Conservation (phyloP, 2,797 vertebrate genomes). For the Phrynocephalus forsythii region DNA sequence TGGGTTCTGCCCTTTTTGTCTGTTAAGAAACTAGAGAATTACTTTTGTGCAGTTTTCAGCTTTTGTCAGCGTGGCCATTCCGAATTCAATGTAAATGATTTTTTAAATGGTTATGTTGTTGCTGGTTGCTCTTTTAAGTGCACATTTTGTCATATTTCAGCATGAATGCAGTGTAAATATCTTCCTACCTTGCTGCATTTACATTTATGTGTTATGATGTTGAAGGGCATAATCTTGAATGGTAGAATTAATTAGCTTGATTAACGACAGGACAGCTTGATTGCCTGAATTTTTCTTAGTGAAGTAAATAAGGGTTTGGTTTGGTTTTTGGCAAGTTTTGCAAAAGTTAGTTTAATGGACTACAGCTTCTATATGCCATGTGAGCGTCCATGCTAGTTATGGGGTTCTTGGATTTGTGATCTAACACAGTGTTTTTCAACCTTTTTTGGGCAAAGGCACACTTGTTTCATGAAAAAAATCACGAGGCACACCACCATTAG, state of each 20-base stretch:
- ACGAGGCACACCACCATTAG: no score
- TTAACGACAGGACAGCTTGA: constrained; percentile 53
- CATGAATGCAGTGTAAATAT: constrained; percentile 10
- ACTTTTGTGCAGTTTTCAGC: neutral
- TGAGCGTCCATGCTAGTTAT: neutral
- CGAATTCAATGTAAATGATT: neutral
- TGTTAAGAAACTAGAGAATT: neutral
- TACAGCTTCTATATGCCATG: neutral
- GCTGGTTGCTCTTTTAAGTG: neutral
- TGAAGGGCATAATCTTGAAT: constrained; percentile 36
- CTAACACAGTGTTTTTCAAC: no score
- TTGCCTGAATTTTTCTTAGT: constrained; percentile 54
- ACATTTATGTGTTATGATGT: constrained; percentile 47
- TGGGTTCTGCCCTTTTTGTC: constrained; percentile 2
- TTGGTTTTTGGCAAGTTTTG: constrained; percentile 10
- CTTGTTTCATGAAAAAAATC: no score
- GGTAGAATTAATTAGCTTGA: constrained; percentile 54
- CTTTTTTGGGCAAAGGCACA: no score
- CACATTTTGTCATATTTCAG: neutral
- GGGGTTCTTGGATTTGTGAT: neutral
- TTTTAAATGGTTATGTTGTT: neutral
- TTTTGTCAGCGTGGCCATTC: neutral
- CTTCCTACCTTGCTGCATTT: neutral
- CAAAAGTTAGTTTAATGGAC: neutral
- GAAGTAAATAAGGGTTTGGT: constrained; percentile 43